Evolutionary conservation across 2,888 invertebrate species (phyloP).

Genomic region (Archips xylosteana): DNA sequence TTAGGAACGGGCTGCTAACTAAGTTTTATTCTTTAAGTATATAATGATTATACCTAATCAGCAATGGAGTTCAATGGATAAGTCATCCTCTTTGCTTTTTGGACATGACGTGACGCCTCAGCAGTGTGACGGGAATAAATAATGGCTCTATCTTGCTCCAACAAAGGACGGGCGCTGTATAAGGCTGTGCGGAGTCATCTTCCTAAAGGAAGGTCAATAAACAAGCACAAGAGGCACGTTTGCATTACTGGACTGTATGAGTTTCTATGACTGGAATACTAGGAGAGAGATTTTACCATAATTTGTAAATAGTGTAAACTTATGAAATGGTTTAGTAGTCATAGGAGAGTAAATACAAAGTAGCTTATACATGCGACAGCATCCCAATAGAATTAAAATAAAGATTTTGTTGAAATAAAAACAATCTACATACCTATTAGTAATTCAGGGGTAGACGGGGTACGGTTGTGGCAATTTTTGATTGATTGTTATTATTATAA

Average conservation of each 20-base stretch:
- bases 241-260: constrained; percentile 23
- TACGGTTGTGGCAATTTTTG: too few relatives aligned
- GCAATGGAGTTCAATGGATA: constrained; percentile 4
- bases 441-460: too few relatives aligned
- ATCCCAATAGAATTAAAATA: too few relatives aligned
- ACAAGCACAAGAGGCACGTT: constrained; percentile 56
- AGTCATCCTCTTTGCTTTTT: constrained; percentile 41
- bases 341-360: too few relatives aligned
- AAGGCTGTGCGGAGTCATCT: constrained; percentile 52
- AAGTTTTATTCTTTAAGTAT: neutral
- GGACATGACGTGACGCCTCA: constrained; percentile 47
- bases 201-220: constrained; percentile 58
- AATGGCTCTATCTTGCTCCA: constrained; percentile 49
- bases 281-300: neutral
- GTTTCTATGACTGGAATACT: neutral
- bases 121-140: constrained; percentile 54
- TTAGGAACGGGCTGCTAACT: too few relatives aligned
- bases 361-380: too few relatives aligned
- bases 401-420: too few relatives aligned
- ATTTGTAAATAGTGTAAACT: too few relatives aligned
- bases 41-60: neutral
- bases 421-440: too few relatives aligned
- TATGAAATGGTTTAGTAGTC: too few relatives aligned
- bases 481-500: too few relatives aligned
- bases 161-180: constrained; percentile 54